Conservation (phyloP, 2,113 vertebrate species). For the Hystrix brachyura region DNA sequence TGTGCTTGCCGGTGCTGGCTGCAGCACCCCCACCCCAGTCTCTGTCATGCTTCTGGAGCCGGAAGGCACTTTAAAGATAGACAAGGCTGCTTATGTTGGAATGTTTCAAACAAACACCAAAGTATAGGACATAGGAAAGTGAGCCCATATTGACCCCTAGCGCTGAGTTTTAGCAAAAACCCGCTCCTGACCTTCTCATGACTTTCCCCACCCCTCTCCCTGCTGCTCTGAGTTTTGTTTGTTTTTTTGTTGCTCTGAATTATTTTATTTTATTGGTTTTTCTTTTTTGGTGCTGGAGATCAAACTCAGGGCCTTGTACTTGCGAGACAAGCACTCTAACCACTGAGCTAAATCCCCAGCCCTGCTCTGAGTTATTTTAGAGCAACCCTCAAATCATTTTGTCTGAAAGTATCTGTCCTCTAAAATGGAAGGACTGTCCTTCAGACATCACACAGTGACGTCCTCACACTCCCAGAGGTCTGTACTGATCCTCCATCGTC, state of each 20-base stretch:
- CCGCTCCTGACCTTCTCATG: rapidly evolving
- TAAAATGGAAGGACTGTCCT: background rate
- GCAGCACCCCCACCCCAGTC: background rate
- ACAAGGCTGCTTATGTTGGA: background rate
- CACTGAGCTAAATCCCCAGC: no score
- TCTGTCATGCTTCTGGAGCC: no score
- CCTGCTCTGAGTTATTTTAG: background rate
- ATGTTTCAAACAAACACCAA: background rate
- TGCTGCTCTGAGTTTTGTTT: background rate
- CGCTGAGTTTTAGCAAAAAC: background rate
- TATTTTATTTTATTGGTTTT: no score
- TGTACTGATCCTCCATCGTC: rapidly evolving
- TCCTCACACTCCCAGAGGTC: background rate
- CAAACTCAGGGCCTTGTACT: no score
- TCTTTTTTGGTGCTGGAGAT: no score
- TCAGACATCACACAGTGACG: background rate
- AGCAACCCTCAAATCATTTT: background rate
- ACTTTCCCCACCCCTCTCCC: background rate
- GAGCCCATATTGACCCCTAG: rapidly evolving
- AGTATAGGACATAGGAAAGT: background rate
- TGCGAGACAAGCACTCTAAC: no score
- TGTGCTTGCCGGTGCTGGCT: background rate
- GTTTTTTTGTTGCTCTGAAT: no score
- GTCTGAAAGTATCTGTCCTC: background rate
- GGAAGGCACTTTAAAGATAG: background rate